Base-by-base conservation (phyloP, 1,140 invertebrate species). In the Drosophila willistoni region DNA sequence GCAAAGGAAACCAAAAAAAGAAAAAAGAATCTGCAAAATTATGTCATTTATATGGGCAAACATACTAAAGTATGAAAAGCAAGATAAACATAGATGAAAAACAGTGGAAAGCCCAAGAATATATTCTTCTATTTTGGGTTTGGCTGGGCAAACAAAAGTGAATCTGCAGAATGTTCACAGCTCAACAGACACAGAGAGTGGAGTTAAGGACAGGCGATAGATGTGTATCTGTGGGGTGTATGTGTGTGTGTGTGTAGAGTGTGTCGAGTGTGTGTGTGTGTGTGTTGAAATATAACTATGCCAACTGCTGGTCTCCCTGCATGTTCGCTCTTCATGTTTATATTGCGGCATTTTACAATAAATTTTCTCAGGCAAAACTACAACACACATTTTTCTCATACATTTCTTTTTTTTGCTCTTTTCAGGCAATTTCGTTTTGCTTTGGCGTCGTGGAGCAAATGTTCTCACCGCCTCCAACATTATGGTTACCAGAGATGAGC, bases 401-500 rank as follows among this genome's bases (percentile, higher is more conserved):
- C 10, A 42, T 2, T 12, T 47, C 19, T 79, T 33, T 61, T 14
- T 19, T 14, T 34, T n/a, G 9, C 36, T 68, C 33, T 42, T 66
- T 89, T 13, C 92, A 95, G 95, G 94, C 29, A 94, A 93, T 17
- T 93, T 94, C 71, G 94, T 95, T 25, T 86, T 95, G 33, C 92
- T 95, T 39, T 95, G 95, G 95, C 93, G 95, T 61, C 92, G 95
- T 62, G 95, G 95, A 13, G 93, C 93, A 41, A 94, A 95, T 12
- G 95, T 95, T 3, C 93, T 95, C 54, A 95, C 95, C 7, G 95
- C 95, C 3, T 94, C 94, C 47, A 94, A 94, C 64, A 93, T 95
- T n/a, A 95, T 95, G 94, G 95, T 96, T 60, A 95, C 94, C 17
- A 92, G 94, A 51, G 95, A 96, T 91, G 93, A 94, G 69, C 90